phyloP scores from a whole-genome alignment of 2,113 vertebrate genomes.

The Lagopus leucura region DNA sequence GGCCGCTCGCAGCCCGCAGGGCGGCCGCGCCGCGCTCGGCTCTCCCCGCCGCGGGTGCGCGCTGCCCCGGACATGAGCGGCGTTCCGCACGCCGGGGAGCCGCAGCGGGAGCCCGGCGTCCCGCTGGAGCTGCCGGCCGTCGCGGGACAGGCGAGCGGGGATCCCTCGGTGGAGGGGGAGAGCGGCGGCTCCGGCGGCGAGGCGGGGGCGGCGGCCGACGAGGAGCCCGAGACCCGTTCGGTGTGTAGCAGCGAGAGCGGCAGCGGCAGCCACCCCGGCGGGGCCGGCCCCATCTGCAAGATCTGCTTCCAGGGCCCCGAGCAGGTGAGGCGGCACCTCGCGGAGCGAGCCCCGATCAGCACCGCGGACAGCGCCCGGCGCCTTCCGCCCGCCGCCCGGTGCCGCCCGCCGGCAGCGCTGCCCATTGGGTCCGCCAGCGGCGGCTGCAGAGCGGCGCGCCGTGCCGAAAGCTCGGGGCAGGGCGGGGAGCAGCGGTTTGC shows the following conservation, averaged over 20 bases:
- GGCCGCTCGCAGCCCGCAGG: background rate
- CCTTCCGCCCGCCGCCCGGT: too few species aligned
- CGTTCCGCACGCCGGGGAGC: background rate
- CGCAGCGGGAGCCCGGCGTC: background rate
- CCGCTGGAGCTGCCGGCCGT: background rate
- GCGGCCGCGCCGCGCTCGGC: background rate
- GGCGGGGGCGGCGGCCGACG: background rate
- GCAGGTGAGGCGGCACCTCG: conserved; percentile 79
- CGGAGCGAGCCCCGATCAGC: conserved; percentile 44
- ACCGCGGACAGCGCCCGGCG: conserved; percentile 70
- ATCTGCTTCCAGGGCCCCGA: conserved; percentile 95
- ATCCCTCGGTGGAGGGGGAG: conserved; percentile 22
- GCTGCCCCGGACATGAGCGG: conserved; percentile 2
- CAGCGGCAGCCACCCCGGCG: conserved; percentile 83
- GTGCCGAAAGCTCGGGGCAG: background rate
- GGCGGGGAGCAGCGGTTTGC: background rate
- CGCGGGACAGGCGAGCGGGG: conserved; percentile 14
- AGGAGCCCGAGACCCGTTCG: conserved; percentile 70
- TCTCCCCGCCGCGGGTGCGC: background rate
- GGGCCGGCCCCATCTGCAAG: conserved; percentile 89
- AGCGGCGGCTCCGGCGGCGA: background rate
- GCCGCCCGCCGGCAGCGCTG: too few species aligned
- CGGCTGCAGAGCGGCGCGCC: fast-evolving
- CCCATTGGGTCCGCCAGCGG: background rate
- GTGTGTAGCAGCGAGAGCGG: conserved; percentile 83